Evolutionary conservation across 2,113 vertebrate genomes (phyloP).

Genomic region (Cairina moschata): DNA sequence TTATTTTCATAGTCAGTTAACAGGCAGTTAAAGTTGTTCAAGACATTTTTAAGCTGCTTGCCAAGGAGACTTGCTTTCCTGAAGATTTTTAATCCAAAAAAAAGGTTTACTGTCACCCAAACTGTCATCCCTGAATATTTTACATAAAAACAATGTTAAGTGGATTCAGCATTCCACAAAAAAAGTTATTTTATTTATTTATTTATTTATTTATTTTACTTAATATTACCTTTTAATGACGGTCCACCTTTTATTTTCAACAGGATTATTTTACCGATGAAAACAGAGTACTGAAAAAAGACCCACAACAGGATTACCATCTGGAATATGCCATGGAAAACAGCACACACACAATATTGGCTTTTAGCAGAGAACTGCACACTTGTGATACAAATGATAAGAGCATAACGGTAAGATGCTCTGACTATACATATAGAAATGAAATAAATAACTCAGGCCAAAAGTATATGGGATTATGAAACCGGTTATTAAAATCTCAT

Average conservation of each 20-base stretch:
- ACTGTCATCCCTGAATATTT: not conserved
- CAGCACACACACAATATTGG: constrained; percentile 84
- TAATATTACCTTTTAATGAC: not conserved
- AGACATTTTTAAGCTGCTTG: not conserved
- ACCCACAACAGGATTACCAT: constrained; percentile 83
- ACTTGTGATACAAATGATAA: constrained; percentile 87
- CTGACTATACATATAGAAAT: not conserved
- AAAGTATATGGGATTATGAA: not conserved
- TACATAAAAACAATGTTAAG: not conserved
- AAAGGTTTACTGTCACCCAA: not conserved
- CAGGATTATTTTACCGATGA: constrained; percentile 88
- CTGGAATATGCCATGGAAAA: constrained; percentile 89
- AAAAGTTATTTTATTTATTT: not conserved
- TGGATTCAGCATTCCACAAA: not conserved
- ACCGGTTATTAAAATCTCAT: not conserved
- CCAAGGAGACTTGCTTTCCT: not conserved
- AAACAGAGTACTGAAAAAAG: constrained; percentile 81
- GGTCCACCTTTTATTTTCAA: constrained; percentile 20
- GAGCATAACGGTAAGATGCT: constrained; percentile 81
- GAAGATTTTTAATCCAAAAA: not conserved
- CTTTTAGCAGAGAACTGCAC: constrained; percentile 82
- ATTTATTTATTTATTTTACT: not conserved
- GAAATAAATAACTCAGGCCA: not conserved
- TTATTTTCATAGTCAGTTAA: not conserved
- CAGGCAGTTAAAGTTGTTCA: not conserved